Evolutionary conservation across 2,888 invertebrate genomes (phyloP), one percentile per base, ranked within the genome.

Genomic region (Volucella inflata): DNA sequence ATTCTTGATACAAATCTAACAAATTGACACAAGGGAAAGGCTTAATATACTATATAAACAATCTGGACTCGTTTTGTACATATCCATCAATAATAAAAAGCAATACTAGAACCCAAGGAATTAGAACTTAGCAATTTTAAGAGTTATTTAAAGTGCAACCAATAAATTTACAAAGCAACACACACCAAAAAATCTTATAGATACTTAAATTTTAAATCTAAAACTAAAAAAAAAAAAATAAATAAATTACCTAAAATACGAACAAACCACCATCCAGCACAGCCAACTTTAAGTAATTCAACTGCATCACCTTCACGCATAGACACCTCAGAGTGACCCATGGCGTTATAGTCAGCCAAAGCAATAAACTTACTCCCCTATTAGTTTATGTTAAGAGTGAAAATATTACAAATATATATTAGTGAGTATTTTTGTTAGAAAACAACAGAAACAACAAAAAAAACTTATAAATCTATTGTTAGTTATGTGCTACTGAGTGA

Each of bases 181-280:
- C 44, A 55, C 11, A 21, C 64, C n/a, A 51, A 17, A 40, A 59
- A 48, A 64, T 40, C 46, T 44, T 53, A 55, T 51, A 50, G 17
- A 48, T 8, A 36, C 17, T 75, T 57, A 55, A 70, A 68, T 50
- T 38, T 3, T 12, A 50, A 12, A 21, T 30, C 6, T 30, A 51
- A 62, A 21, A 38, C 17, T 10, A 59, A 10, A 50, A 51, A 16
- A 53, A 55, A 60, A 59, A 17, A n/a, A 30, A 59, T 65, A 17
- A 64, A 55, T 30, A 78, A 84, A 78, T 91, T 93, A 96, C 96
- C 96, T 91, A 96, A 93, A 77, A 96, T 94, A 90, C 96, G 96
- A 90, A 98, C 97, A 93, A 97, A 98, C 98, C 98, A 98, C 98
- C 98, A 98, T 88, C 98, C 98, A 88, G 97, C 97, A 93, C 97